Evolutionary conservation across 2,797 vertebrate genomes (phyloP).

Genomic region (Chelon auratus): DNA sequence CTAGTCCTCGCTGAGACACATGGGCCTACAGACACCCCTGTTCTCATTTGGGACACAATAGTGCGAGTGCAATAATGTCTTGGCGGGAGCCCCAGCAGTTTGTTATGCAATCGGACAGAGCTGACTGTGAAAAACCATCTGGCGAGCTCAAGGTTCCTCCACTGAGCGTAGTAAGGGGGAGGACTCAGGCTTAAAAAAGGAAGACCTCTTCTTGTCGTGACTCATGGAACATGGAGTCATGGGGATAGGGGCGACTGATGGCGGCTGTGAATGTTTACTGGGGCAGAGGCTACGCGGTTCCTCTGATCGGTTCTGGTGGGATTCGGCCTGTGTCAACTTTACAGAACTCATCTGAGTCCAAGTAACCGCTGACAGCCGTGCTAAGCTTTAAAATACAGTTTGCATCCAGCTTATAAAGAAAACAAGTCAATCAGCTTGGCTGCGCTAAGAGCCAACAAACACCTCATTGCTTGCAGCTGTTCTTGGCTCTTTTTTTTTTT

Average conservation of each 20-base stretch:
- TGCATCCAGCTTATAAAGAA: slow-evolving; percentile 47
- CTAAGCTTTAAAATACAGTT: slow-evolving; percentile 37
- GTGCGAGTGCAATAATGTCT: slow-evolving; percentile 60
- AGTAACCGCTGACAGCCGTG: slow-evolving; percentile 41
- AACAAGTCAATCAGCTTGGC: slow-evolving; percentile 48
- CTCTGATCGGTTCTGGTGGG: slow-evolving; percentile 34
- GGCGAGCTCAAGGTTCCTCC: slow-evolving; percentile 56
- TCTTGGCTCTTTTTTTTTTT: slow-evolving; percentile 35
- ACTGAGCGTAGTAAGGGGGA: slow-evolving; percentile 48
- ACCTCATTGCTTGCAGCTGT: slow-evolving; percentile 73
- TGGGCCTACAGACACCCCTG: slow-evolving; percentile 19
- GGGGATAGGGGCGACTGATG: slow-evolving; percentile 63
- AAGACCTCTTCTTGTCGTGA: slow-evolving; percentile 56
- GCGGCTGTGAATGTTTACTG: slow-evolving; percentile 29
- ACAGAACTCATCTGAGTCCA: slow-evolving; percentile 2
- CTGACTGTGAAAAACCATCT: slow-evolving; percentile 70
- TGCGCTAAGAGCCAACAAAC: slow-evolving; percentile 49
- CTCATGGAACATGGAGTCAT: slow-evolving; percentile 64
- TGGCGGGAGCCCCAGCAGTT: slow-evolving; percentile 48
- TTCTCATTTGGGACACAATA: slow-evolving; percentile 52
- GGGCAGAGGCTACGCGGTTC: background rate
- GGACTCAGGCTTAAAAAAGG: slow-evolving; percentile 31
- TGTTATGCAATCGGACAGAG: slow-evolving; percentile 74
- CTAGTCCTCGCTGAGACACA: slow-evolving; percentile 17
- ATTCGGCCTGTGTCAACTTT: slow-evolving; percentile 17